A percentile compares a stretch with the other conserved stretches of the same genome.
Conservation (phyloP, 2,797 vertebrate genomes). For the Clarias pachynema region DNA sequence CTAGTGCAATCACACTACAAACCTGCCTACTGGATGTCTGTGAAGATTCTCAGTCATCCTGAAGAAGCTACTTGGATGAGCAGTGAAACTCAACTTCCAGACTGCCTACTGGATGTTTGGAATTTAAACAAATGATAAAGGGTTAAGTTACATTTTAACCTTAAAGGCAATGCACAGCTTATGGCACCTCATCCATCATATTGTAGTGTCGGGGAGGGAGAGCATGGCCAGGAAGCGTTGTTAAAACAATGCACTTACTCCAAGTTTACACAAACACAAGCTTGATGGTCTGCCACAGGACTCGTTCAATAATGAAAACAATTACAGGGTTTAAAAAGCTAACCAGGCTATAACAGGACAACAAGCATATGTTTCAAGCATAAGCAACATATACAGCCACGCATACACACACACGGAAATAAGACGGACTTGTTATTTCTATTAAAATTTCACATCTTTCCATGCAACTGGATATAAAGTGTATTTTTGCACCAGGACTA, state of each 20-base stretch:
- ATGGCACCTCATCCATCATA: too few species aligned
- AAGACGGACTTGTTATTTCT: not conserved
- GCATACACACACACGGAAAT: not conserved
- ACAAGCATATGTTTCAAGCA: not conserved
- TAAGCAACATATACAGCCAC: not conserved
- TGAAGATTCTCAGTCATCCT: too few species aligned
- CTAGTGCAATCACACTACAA: too few species aligned
- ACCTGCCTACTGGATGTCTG: too few species aligned
- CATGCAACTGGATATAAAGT: not conserved
- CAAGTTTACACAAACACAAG: conserved; percentile 4
- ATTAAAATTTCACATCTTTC: not conserved
- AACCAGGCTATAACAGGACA: too few species aligned
- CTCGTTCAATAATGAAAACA: not conserved
- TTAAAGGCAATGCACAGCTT: not conserved
- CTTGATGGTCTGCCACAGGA: not conserved
- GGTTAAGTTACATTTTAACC: not conserved
- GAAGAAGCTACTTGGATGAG: too few species aligned
- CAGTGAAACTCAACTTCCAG: too few species aligned
- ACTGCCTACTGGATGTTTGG: not conserved
- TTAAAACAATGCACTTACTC: not conserved
- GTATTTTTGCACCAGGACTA: not conserved
- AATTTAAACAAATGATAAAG: not conserved
- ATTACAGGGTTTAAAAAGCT: not conserved
- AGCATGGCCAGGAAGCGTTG: not conserved
- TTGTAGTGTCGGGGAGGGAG: not conserved